Base-by-base conservation (phyloP, 1,140 invertebrate genomes). In the Zophobas atratus region DNA sequence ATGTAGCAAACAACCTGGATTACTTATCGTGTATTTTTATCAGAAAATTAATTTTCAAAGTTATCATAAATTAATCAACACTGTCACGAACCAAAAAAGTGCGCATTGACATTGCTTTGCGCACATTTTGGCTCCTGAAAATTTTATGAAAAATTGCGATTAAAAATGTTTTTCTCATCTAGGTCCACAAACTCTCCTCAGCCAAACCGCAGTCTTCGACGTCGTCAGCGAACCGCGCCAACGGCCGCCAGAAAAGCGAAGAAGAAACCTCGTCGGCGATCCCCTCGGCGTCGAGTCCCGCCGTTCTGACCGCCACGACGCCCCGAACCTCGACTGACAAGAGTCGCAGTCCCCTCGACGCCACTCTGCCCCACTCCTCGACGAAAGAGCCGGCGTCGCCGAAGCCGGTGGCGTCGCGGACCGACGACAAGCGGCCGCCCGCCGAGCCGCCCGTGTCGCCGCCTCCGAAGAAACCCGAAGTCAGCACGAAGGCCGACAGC, bases 221-320 rank as follows among this genome's bases (percentile, higher is more conserved):
- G 73, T 34, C 67, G 35, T 43, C 71, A 57, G 70, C 41, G 39
- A 70, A 60, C 33, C 75, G 80, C 36, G 77, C 80, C 8, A 85
- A 82, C 43, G 82, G 81, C 8, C 80, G 79, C 6, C 82, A 79
- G 73, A 83, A 83, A 63, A 77, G 60, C 32, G 83, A 83, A 75
- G 84, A 85, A 20, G 82, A 84, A 6, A 39, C 80, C 41, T 39
- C 75, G 1, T 39, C 75, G 1, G 79, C 82, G 34, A 81, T 85
- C 41, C 84, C 84, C 3, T 80, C 82, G n/a, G 90, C 89, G 35
- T 88, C 90, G 2, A 85, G 88, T 34, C 88, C 88, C 2, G 87
- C 88, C 2, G 86, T 89, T 5, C 86, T 89, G 8, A 89, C 88
- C 48, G 89, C 89, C 0, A 88, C 87, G 3, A 87, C 89, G 0